Conservation (phyloP, 2,797 vertebrate species). For the Sebastes steindachneri region DNA sequence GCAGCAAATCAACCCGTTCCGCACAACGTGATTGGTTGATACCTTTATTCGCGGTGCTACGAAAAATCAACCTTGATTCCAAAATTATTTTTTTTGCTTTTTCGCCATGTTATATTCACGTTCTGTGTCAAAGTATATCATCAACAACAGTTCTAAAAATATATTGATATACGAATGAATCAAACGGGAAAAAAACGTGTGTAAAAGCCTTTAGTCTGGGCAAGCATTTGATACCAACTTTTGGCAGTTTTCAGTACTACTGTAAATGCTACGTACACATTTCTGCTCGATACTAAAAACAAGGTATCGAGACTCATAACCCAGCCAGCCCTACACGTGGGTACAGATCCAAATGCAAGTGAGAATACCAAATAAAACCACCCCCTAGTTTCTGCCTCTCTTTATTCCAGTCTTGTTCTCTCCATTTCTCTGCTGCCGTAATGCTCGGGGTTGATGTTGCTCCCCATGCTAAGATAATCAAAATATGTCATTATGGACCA, state of each 20-base stretch:
- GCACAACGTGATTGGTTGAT: too few relatives aligned
- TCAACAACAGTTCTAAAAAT: too few relatives aligned
- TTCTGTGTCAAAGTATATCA: too few relatives aligned
- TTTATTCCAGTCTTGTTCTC: constrained; percentile 26
- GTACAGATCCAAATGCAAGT: constrained; percentile 3
- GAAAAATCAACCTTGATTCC: too few relatives aligned
- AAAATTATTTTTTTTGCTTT: too few relatives aligned
- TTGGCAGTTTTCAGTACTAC: not conserved
- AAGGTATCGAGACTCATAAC: not conserved
- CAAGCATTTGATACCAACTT: too few relatives aligned
- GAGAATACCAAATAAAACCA: constrained; percentile 4
- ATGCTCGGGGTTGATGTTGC: constrained; percentile 27
- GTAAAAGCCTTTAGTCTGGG: not conserved
- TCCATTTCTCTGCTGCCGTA: constrained; percentile 35
- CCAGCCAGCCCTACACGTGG: not conserved
- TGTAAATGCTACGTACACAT: not conserved
- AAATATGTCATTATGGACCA: constrained; percentile 60
- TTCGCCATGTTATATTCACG: too few relatives aligned
- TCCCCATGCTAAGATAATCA: constrained; percentile 53
- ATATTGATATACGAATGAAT: not conserved
- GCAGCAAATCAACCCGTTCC: too few relatives aligned
- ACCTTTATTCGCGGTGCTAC: too few relatives aligned
- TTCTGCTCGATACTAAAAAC: not conserved
- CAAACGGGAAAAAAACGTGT: not conserved
- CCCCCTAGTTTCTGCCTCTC: constrained; percentile 17